These are phyloP conservation scores for Phocides pigmalion DNA, from an alignment of 1,140 invertebrate species.

Conservation along the genomic window DNA sequence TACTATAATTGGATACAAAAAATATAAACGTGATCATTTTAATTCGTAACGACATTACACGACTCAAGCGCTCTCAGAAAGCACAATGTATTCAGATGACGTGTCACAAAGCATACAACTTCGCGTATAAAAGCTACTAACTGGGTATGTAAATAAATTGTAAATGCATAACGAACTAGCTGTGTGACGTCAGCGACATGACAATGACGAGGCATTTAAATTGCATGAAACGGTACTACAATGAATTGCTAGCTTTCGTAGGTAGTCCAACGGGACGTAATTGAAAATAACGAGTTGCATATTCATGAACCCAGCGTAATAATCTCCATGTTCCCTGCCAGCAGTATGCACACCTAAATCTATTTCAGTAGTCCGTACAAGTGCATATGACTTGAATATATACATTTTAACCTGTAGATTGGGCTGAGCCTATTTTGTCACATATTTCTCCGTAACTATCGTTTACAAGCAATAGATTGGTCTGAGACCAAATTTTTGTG, in stretches of 20 bases:
- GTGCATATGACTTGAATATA: no score
- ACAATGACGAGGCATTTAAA: conserved; percentile 55
- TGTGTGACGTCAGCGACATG: conserved; percentile 12
- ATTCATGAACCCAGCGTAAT: conserved; percentile 58
- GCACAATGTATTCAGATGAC: neutral
- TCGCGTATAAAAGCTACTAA: conserved; percentile 21
- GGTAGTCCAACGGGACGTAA: conserved; percentile 53
- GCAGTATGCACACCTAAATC: conserved; percentile 50
- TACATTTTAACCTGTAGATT: no score
- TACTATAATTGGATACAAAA: no score
- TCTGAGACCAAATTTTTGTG: no score
- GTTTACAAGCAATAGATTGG: no score
- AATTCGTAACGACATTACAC: neutral
- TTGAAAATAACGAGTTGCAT: conserved; percentile 72
- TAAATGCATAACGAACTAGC: conserved; percentile 22
- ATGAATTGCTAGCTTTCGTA: conserved; percentile 47
- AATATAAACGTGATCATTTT: neutral
- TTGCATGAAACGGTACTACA: conserved; percentile 52
- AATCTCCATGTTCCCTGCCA: conserved; percentile 50
- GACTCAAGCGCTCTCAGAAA: neutral
- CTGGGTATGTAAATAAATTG: conserved; percentile 28
- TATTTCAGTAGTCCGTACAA: conserved; percentile 56
- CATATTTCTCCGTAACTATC: no score
- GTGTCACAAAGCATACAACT: conserved; percentile 16
- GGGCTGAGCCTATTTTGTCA: no score